These are phyloP conservation scores for Porites lobata DNA, from an alignment of 92 coral and sea anemone species.

Conservation along the genomic window DNA sequence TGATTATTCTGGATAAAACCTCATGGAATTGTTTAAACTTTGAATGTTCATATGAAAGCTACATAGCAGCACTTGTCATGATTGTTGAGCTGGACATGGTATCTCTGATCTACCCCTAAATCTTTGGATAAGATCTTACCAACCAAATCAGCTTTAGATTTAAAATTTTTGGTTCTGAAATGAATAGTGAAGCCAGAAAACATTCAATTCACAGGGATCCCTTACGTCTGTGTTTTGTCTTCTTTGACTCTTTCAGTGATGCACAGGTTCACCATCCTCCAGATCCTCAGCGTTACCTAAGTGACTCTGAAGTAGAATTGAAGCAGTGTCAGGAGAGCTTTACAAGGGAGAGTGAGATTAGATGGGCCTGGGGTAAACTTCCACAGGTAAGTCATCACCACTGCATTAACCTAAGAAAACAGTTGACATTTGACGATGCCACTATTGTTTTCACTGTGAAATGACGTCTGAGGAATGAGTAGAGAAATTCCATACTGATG, in stretches of 20 bases:
- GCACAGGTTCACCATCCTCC: constrained; percentile 53
- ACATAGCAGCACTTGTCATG: no score
- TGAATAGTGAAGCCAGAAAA: no score
- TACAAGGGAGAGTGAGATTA: constrained; percentile 75
- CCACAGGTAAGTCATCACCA: constrained; percentile 77
- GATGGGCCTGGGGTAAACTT: constrained; percentile 98
- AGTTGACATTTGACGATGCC: no score
- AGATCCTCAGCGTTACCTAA: constrained; percentile 83
- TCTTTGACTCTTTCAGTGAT: constrained; percentile 22
- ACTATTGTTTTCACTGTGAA: no score
- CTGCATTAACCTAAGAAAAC: neutral
- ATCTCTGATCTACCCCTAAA: neutral
- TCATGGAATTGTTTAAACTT: no score
- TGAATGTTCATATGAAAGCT: no score
- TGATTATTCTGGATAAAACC: no score
- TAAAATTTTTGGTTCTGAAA: neutral
- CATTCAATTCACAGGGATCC: no score
- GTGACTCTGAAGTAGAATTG: constrained; percentile 93
- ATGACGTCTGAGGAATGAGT: no score
- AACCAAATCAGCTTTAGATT: neutral
- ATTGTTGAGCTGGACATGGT: neutral
- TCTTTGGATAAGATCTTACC: neutral
- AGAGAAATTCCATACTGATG: no score
- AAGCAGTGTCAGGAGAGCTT: constrained; percentile 77
- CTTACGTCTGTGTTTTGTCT: neutral